Conservation (phyloP, 2,113 vertebrate genomes). For the Sylvicapra grimmia region DNA sequence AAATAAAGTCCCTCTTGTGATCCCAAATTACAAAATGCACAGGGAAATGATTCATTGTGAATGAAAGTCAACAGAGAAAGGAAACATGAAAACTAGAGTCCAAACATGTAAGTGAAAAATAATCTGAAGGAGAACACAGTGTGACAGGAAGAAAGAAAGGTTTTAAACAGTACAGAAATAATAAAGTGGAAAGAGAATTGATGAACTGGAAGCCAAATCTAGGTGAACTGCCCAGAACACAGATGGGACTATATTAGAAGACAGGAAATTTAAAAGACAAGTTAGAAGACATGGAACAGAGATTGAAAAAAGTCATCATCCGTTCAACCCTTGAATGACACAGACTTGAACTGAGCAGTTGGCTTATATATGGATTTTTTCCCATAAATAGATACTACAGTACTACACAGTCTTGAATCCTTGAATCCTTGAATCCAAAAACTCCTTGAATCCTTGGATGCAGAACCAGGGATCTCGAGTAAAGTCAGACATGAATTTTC, state of each 20-base stretch:
- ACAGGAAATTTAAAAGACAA: not conserved
- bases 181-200: not conserved
- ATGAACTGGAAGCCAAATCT: not conserved
- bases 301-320: not conserved
- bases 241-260: not conserved
- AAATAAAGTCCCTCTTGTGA: not conserved
- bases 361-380: not conserved
- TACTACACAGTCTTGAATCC: not conserved
- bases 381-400: not conserved
- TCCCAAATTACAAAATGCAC: not conserved
- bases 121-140: not conserved
- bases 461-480: not conserved
- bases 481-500: not conserved
- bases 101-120: not conserved
- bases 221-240: not conserved
- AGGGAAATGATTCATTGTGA: slow-evolving; percentile 24
- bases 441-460: not conserved
- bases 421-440: not conserved
- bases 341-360: not conserved
- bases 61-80: not conserved
- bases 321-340: not conserved
- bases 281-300: not conserved
- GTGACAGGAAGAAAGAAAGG: not conserved
- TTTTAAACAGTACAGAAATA: not conserved
- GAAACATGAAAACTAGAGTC: not conserved